Conservation (phyloP, 2,888 invertebrate genomes). For the Idaea biselata region DNA sequence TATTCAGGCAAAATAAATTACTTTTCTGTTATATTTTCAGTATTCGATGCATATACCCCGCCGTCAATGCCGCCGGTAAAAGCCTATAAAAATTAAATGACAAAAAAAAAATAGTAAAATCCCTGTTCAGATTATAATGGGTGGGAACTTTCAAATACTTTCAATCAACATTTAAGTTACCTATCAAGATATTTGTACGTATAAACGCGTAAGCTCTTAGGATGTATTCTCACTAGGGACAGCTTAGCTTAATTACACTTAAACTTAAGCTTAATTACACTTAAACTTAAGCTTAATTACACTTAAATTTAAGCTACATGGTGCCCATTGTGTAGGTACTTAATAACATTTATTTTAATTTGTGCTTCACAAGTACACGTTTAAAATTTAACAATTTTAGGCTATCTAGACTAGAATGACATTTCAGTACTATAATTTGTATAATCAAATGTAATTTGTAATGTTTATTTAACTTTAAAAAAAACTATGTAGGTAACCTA, state of each 20-base stretch:
- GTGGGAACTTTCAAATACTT: neutral
- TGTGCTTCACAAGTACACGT: neutral
- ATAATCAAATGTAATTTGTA: neutral
- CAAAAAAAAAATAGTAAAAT: neutral
- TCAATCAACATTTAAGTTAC: neutral
- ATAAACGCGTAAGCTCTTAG: neutral
- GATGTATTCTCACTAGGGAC: neutral
- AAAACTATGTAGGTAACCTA: no score
- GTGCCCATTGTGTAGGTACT: neutral
- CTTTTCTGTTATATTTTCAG: no score
- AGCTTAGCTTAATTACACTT: neutral
- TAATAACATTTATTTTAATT: neutral
- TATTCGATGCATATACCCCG: no score
- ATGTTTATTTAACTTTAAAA: no score
- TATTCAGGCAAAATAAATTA: no score
- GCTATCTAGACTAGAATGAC: neutral
- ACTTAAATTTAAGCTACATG: slow-evolving; percentile 3
- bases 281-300: slow-evolving; percentile 4
- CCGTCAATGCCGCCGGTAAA: no score
- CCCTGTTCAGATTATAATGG: neutral
- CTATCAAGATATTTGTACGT: neutral
- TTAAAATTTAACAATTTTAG: slow-evolving; percentile 1
- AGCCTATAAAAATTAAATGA: neutral
- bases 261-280: slow-evolving; percentile 4
- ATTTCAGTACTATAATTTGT: neutral